A percentile compares a stretch with the other conserved stretches of the same genome.
These are phyloP conservation scores for Actinemys pallida DNA, from an alignment of 2,113 vertebrate genomes.

Conservation along the genomic window DNA sequence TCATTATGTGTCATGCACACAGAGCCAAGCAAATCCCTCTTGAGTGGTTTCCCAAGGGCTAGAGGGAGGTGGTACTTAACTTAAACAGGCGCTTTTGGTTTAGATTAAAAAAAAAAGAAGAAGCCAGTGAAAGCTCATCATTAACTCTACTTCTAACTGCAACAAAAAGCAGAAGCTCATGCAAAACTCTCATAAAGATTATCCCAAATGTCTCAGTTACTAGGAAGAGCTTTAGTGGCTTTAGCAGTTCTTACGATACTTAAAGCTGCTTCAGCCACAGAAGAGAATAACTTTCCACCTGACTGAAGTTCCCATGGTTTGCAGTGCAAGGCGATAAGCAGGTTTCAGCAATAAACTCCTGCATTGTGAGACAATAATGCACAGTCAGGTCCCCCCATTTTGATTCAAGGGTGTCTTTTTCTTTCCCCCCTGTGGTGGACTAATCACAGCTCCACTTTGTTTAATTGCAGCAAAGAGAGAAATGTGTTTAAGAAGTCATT, in stretches of 20 bases:
- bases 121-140: conserved; percentile 93
- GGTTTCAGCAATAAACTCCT: conserved; percentile 99
- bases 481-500: conserved; percentile 99
- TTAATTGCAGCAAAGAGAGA: conserved; percentile 99
- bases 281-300: conserved; percentile 98
- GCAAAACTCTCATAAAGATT: conserved; percentile 91
- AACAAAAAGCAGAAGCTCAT: conserved; percentile 93
- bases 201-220: conserved; percentile 98
- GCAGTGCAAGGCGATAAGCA: conserved; percentile 95
- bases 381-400: conserved; percentile 98
- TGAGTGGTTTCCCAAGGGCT: conserved; percentile 96
- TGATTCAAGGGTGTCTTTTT: conserved; percentile 99
- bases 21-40: conserved; percentile 95
- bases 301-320: conserved; percentile 99
- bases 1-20: conserved; percentile 99
- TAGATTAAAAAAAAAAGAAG: conserved; percentile 78
- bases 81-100: conserved; percentile 96
- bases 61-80: conserved; percentile 95
- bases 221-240: conserved; percentile 87
- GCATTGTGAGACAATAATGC: conserved; percentile 99
- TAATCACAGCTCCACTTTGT: conserved; percentile 99
- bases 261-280: conserved; percentile 89
- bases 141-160: conserved; percentile 93
- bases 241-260: conserved; percentile 89
- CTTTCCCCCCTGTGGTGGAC: conserved; percentile 96